These are phyloP conservation scores for Acanthosoma haemorrhoidale DNA, from an alignment of 2,888 invertebrate species.

Conservation along the genomic window DNA sequence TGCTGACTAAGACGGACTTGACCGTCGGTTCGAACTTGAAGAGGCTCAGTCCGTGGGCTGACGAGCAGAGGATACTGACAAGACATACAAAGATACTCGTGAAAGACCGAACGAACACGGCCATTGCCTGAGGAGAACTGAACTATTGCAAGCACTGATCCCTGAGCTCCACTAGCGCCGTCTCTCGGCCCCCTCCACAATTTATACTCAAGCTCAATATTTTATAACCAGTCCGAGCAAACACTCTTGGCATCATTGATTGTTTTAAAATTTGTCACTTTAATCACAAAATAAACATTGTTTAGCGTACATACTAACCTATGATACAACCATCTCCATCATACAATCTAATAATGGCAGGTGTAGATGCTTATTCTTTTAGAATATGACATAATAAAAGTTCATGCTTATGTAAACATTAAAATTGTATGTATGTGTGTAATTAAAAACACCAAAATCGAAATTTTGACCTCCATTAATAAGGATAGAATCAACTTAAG, in stretches of 20 bases:
- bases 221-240: conserved; percentile 1
- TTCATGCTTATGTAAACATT: no score
- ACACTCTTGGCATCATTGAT: neutral
- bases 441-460: no score
- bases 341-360: no score
- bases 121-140: conserved; percentile 12
- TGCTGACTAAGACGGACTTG: neutral
- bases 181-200: neutral
- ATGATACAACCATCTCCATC: no score
- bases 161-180: neutral
- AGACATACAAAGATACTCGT: neutral
- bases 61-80: neutral
- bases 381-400: no score
- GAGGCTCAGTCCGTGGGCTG: neutral
- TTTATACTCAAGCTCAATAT: conserved; percentile 4
- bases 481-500: no score
- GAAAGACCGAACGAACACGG: neutral
- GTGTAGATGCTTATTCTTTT: no score
- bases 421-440: no score
- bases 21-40: neutral
- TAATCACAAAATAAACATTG: no score
- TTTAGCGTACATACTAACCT: no score
- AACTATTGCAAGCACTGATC: neutral
- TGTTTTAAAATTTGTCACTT: conserved; percentile 2
- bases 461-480: no score